Base-by-base conservation (phyloP, 2,888 invertebrate species). In the Macrophya alboannulata region DNA sequence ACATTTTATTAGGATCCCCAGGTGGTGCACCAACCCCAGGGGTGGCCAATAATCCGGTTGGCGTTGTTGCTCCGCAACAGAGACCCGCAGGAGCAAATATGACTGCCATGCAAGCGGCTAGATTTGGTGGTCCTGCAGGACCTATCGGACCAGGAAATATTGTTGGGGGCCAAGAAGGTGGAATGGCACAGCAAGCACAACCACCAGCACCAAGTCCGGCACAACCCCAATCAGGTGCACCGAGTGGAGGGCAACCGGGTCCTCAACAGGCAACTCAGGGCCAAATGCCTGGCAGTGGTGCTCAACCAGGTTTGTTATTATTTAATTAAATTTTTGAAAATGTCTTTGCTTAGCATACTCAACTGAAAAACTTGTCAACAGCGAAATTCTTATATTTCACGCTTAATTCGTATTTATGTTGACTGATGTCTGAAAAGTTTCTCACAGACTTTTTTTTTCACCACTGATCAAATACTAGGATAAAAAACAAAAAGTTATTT, bases 151-250 rank as follows among this genome's bases (percentile, higher is more conserved):
- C 91, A 1, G 91, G 92, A 4, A 95, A 94, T 89, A 95, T 93
- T 1, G 92, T 93, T 88, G 94, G 94, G 82, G 95, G 95, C 87
- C 96, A 95, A 89, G 96, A 96, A 87, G 95, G 95, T 83, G 96
- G 96, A 68, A 96, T 96, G 93, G 96, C 96, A 6, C 95, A 95
- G 87, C 96, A 96, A 91, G 96, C 97, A 40, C 97, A 97, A 90
- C 97, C 96, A 31, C 96, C 97, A 79, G 97, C 97, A 55, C 96
- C 97, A 62, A 96, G 97, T 72, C 97, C 97, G 59, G 96, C 96
- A 89, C 97, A 97, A 88, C 97, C 97, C 15, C 97, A 97, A 89
- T 96, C 97, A 79, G 96, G 97, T 9, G 96, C 97, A 65, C 97
- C 96, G 4, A 94, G 95, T 71, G 95, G 95, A 21, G 94, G 95